These are phyloP conservation scores for Apodemia duryi DNA, from an alignment of 2,888 invertebrate genomes.

Conservation along the genomic window DNA sequence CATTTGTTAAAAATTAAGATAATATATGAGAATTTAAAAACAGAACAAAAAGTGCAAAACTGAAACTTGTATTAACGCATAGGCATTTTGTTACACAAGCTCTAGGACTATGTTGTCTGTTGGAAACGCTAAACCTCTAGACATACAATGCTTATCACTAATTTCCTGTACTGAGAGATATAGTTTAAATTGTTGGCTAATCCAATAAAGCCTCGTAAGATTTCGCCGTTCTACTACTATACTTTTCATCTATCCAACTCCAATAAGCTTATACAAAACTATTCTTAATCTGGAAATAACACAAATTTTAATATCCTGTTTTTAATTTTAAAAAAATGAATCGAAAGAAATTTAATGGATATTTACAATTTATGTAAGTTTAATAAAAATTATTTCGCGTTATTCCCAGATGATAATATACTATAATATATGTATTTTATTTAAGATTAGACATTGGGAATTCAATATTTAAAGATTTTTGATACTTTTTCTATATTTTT, in stretches of 20 bases:
- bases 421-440: slow-evolving; percentile 4
- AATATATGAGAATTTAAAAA: too few relatives aligned
- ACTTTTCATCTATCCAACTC: slow-evolving; percentile 16
- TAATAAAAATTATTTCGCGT: slow-evolving; percentile 2
- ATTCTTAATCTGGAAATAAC: slow-evolving; percentile 17
- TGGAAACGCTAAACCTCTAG: slow-evolving; percentile 60
- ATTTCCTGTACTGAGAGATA: slow-evolving; percentile 78
- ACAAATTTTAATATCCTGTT: slow-evolving; percentile 8
- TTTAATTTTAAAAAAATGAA: not conserved
- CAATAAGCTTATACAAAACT: slow-evolving; percentile 19
- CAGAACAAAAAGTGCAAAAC: too few relatives aligned
- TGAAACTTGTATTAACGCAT: too few relatives aligned
- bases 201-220: slow-evolving; percentile 29
- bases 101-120: not conserved
- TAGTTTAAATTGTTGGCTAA: slow-evolving; percentile 57
- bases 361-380: slow-evolving; percentile 15
- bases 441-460: slow-evolving; percentile 6
- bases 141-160: slow-evolving; percentile 64
- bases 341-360: slow-evolving; percentile 20
- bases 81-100: not conserved
- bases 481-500: not conserved
- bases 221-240: slow-evolving; percentile 21
- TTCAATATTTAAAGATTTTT: not conserved
- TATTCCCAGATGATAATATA: slow-evolving; percentile 14
- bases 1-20: too few relatives aligned